phyloP scores from a whole-genome alignment of 2,113 vertebrate species.

The Pelobates fuscus region DNA sequence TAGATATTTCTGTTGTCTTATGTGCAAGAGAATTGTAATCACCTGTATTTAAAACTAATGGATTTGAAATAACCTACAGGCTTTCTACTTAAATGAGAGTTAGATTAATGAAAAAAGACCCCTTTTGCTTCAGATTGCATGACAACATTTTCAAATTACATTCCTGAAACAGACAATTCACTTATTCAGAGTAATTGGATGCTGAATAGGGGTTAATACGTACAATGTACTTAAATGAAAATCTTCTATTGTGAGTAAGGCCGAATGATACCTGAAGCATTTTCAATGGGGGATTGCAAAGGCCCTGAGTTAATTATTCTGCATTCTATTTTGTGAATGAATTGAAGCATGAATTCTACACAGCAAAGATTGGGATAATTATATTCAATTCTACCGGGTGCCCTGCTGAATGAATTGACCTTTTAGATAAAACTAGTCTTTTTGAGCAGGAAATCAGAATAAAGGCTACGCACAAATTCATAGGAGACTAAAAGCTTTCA shows the following conservation, averaged over 20 bases:
- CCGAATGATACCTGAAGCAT: conserved; percentile 95
- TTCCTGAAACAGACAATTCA: conserved; percentile 95
- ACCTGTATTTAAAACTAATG: conserved; percentile 95
- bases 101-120: conserved; percentile 88
- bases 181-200: conserved; percentile 99
- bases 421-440: conserved; percentile 96
- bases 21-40: conserved; percentile 78
- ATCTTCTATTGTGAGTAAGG: conserved; percentile 97
- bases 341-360: conserved; percentile 98
- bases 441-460: conserved; percentile 89
- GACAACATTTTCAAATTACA: conserved; percentile 97
- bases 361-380: conserved; percentile 96
- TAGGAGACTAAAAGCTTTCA: conserved; percentile 64
- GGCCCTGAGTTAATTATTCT: conserved; percentile 90
- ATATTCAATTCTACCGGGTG: conserved; percentile 96
- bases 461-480: conserved; percentile 86
- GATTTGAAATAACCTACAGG: conserved; percentile 88
- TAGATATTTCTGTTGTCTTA: conserved; percentile 79
- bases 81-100: conserved; percentile 87
- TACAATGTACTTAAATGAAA: conserved; percentile 99
- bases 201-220: conserved; percentile 99
- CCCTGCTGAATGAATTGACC: conserved; percentile 96
- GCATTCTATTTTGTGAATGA: conserved; percentile 93
- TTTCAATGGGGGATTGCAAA: conserved; percentile 92
- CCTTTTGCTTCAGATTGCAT: conserved; percentile 85